Evolutionary conservation across 2,113 vertebrate species (phyloP).

Genomic region (Tyto alba): DNA sequence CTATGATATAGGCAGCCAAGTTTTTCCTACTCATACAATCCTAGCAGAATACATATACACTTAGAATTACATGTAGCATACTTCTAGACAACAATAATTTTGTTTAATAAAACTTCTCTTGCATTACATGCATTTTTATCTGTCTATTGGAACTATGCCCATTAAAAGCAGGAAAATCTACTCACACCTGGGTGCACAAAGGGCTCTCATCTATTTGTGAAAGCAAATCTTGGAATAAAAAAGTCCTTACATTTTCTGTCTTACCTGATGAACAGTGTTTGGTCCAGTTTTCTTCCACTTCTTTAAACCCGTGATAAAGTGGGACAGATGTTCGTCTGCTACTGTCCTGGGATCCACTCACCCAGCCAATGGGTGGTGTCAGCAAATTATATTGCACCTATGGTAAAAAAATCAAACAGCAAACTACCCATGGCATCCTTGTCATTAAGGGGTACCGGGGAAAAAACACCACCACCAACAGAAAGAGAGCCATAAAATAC

Average conservation of each 20-base stretch:
- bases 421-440: background rate
- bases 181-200: background rate
- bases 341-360: conserved; percentile 79
- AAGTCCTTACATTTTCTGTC: background rate
- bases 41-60: background rate
- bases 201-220: background rate
- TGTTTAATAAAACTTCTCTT: background rate
- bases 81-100: background rate
- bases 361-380: conserved; percentile 85
- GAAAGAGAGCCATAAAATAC: background rate
- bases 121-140: background rate
- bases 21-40: background rate
- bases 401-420: background rate
- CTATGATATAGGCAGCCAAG: background rate
- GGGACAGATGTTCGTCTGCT: conserved; percentile 75
- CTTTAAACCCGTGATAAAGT: conserved; percentile 94
- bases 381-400: conserved; percentile 96
- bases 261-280: conserved; percentile 92
- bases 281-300: conserved; percentile 98
- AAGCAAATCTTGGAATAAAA: background rate
- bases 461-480: background rate
- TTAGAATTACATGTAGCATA: background rate
- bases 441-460: background rate
- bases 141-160: background rate
- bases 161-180: background rate